Conservation (phyloP, 2,888 invertebrate genomes). For the Poecilus cupreus region DNA sequence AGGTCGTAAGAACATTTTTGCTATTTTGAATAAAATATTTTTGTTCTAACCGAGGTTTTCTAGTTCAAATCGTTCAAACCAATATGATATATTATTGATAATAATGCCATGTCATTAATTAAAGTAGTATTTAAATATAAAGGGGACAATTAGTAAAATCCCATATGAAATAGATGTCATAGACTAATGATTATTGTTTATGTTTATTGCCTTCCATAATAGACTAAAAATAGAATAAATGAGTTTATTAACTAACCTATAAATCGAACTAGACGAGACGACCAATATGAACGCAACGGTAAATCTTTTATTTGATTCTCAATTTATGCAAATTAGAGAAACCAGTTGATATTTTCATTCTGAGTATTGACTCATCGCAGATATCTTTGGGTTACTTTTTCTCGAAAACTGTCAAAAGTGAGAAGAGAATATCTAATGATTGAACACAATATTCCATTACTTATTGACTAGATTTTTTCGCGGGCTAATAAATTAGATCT, state of each 20-base stretch:
- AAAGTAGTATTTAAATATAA: no score
- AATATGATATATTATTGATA: no score
- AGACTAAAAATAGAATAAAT: conserved; percentile 36
- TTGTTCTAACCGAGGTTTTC: no score
- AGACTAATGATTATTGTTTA: background rate
- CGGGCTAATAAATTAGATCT: no score
- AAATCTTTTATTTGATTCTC: conserved; percentile 8
- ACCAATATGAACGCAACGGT: conserved; percentile 40
- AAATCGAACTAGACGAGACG: conserved; percentile 36
- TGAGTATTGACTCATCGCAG: conserved; percentile 9
- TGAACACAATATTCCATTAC: no score
- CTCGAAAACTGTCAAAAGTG: background rate
- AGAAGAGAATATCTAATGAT: background rate
- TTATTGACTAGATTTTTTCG: no score
- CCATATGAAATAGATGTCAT: conserved; percentile 12
- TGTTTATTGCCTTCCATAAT: conserved; percentile 8
- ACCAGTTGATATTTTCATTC: conserved; percentile 44
- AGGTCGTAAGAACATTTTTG: no score
- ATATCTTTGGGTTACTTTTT: background rate
- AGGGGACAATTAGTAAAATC: conserved; percentile 5
- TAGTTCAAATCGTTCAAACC: no score
- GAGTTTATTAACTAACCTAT: conserved; percentile 49
- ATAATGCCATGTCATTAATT: no score
- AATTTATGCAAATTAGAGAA: conserved; percentile 52
- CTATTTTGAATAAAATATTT: no score